Conservation (phyloP, 2,113 vertebrate species). For the Tangachromis dhanisi region DNA sequence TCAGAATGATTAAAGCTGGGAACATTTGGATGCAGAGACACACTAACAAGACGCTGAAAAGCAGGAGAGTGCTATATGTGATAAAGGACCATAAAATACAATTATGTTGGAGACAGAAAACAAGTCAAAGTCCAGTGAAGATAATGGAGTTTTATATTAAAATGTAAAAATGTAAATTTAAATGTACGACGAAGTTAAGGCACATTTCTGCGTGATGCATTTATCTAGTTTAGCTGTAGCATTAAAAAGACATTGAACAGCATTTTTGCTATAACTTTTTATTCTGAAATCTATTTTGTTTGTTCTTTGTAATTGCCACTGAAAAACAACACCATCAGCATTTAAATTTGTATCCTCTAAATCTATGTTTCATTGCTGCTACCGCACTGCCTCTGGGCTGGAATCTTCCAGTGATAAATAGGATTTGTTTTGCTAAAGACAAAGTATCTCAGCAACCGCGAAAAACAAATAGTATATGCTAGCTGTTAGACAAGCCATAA, state of each 20-base stretch:
- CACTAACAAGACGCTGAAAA: not conserved
- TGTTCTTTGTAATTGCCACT: not conserved
- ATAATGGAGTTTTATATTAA: not conserved
- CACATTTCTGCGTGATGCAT: not conserved
- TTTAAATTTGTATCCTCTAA: not conserved
- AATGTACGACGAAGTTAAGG: not conserved
- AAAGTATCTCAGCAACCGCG: not conserved
- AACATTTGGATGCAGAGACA: not conserved
- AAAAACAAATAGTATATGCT: not conserved
- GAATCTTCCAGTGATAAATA: not conserved
- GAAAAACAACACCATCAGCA: not conserved
- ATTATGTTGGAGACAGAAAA: not conserved
- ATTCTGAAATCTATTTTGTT: not conserved
- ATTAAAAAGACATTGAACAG: not conserved
- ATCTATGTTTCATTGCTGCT: not conserved
- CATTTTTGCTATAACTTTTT: not conserved
- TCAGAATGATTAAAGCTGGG: conserved; percentile 14
- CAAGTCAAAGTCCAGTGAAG: not conserved
- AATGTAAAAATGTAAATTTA: not conserved
- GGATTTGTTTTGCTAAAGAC: not conserved
- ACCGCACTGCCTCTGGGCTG: not conserved
- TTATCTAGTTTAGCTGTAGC: not conserved
- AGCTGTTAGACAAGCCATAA: not conserved
- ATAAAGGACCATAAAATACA: not conserved
- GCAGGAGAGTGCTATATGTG: not conserved